Base-by-base conservation (phyloP, 2,797 vertebrate species). In the Pseudopleuronectes americanus region DNA sequence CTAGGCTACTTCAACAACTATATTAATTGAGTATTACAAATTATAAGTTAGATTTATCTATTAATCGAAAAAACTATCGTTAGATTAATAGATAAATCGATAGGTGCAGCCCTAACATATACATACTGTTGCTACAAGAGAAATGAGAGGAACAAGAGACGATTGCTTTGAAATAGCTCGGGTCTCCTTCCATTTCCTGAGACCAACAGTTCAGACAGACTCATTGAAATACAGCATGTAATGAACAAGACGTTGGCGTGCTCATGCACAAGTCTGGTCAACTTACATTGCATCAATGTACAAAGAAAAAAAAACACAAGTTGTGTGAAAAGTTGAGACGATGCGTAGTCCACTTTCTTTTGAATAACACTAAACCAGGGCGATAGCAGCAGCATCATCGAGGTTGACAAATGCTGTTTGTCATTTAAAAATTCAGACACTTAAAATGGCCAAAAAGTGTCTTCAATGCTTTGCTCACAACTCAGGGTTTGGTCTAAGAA, bases 331-430 rank as follows among this genome's bases (percentile, higher is more conserved):
- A 66, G 38, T 79, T 60, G 60, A 52, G 77, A 68, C 64, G 33
- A 36, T 10, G 10, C 3, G 10, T 36, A 36, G 57, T 67, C 52
- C 53, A 67, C 73, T 85, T 80, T 68, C 71, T 87, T 80, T 58
- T 47, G 57, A 79, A 52, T 74, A 72, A 70, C 65, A 70, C 77
- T 71, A 77, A 83, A 77, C 33, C 12, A 38, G 36, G 72, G 56
- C 0, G 62, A 84, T 72, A 72, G 76, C 64, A 68, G 67, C 26
- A 47, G 70, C 74, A 8, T 21, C 64, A 70, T 72, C 16, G 7
- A 68, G 47, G 45, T 52, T 77, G 71, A 78, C 68, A 71, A 76
- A 85, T 78, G 71, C 21, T 82, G 74, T 81, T 87, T 84, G 81
- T 80, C 81, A 68, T 78, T 10, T 69, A 68, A 83, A 88, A 64